Percentiles rank a stretch among this genome's conserved stretches.
These are phyloP conservation scores for Myotis myotis DNA, from an alignment of 2,797 vertebrate genomes.

Conservation along the genomic window DNA sequence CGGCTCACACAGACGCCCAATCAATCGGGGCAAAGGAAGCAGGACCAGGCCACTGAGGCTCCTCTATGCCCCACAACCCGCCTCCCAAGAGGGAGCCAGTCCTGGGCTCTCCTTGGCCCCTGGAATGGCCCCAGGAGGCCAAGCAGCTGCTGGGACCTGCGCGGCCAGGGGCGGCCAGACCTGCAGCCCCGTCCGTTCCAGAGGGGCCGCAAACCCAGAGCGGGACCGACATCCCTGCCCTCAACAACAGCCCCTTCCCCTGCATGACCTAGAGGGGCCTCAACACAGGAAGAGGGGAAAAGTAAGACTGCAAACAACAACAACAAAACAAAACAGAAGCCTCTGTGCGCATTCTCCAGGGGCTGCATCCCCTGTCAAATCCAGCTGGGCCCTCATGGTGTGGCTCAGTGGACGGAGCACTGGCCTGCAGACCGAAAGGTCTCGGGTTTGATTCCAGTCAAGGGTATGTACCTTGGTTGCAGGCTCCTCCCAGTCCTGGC, in stretches of 20 bases:
- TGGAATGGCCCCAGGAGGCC: accelerated
- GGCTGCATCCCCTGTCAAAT: neutral
- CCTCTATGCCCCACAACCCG: neutral
- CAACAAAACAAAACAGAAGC: neutral
- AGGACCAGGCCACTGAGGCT: neutral
- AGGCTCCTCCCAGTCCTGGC: too few species aligned
- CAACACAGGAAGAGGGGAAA: neutral
- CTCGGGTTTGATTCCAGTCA: too few species aligned
- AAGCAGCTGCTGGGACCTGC: accelerated
- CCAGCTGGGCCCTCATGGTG: too few species aligned
- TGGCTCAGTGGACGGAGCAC: too few species aligned
- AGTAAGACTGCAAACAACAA: too few species aligned
- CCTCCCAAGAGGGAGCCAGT: neutral
- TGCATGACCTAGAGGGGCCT: neutral
- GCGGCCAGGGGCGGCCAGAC: neutral
- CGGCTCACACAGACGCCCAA: neutral
- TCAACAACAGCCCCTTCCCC: neutral
- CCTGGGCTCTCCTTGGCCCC: neutral
- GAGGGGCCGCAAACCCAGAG: neutral
- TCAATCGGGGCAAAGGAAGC: conserved; percentile 2
- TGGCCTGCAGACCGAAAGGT: too few species aligned
- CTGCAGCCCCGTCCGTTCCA: accelerated
- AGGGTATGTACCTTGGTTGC: too few species aligned
- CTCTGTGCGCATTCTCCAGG: neutral
- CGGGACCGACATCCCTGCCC: neutral